Base-by-base conservation (phyloP, 2,113 vertebrate genomes). In the Pachypanchax playfairii region DNA sequence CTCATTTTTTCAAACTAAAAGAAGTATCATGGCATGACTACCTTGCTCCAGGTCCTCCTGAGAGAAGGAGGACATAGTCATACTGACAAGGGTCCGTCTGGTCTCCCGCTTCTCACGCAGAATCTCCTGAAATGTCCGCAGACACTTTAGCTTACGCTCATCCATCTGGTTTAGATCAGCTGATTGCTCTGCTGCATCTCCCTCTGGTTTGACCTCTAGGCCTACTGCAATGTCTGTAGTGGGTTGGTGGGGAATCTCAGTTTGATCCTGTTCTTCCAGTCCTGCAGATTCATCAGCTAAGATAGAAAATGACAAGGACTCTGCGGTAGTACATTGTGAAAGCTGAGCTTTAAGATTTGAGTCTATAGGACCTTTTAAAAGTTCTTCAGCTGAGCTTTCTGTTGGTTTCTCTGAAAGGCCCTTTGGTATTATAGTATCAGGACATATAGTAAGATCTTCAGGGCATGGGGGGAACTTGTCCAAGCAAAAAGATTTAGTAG, bases 61-160 rank as follows among this genome's bases (percentile, higher is more conserved):
- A 4, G 95, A 95, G 82, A 89, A 87, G 72, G 84, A 92, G 77
- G 91, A 93, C 80, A 92, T 92, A 46, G 94, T 93, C 58, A 92
- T 83, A 60, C 93, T 93, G 80, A 93, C 74, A 29, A 96, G 93
- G 65, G 87, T 94, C 77, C 94, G 93, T 33, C 93, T 94, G 78
- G 86, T 93, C 75, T 96, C 94, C 33, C 94, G 93, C 83, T 96
- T 98, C 81, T 98, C 94, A 70, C 80, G 90, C 62, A 98, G 89
- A 53, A 98, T 94, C 52, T 93, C 94, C 88, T 98, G 96, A 88
- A 98, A 98, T 84, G 91, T 97, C 85, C 89, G 93, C 84, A 95
- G 90, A 87, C 95, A 95, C 53, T 94, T 96, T 25, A 97, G 89
- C 73, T 92, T 94, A 59, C 93, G 91, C 22, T 92, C 93, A 72